Conservation (phyloP, 2,888 invertebrate species). For the Coecobrya sp. region DNA sequence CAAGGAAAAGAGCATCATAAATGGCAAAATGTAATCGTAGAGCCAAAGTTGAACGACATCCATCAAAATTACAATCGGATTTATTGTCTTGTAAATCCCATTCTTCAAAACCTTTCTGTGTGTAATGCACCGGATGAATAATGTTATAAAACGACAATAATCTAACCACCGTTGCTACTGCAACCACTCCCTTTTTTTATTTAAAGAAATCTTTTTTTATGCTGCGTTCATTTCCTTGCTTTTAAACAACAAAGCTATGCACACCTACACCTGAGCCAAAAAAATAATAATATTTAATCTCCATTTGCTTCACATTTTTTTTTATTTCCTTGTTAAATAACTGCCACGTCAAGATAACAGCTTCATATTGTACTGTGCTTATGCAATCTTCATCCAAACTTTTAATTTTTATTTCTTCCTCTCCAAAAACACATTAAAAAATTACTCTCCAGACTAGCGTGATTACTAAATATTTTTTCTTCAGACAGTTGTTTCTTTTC, state of each 20-base stretch:
- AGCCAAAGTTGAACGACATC: constrained; percentile 27
- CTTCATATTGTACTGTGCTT: not conserved
- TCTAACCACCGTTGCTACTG: not conserved
- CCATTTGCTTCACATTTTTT: not conserved
- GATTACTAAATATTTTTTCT: not conserved
- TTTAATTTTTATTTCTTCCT: not conserved
- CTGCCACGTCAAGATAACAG: not conserved
- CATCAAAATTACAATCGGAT: constrained; percentile 52
- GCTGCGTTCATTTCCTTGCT: constrained; percentile 12
- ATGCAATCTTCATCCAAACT: not conserved
- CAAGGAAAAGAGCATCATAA: too few relatives aligned
- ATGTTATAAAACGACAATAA: constrained; percentile 21
- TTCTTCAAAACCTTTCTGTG: constrained; percentile 2
- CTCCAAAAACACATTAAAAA: not conserved
- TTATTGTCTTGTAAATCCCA: not conserved
- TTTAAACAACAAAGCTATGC: not conserved
- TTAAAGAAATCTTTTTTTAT: not conserved
- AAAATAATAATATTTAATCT: not conserved
- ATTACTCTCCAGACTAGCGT: not conserved
- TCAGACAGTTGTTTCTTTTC: not conserved
- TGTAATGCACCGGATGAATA: constrained; percentile 1
- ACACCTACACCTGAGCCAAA: constrained; percentile 22
- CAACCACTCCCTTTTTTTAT: constrained; percentile 21
- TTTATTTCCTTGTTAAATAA: not conserved
- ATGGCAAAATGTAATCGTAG: not conserved